Base-by-base conservation (phyloP, 2,797 vertebrate species). In the Chiroxiphia lanceolata region DNA sequence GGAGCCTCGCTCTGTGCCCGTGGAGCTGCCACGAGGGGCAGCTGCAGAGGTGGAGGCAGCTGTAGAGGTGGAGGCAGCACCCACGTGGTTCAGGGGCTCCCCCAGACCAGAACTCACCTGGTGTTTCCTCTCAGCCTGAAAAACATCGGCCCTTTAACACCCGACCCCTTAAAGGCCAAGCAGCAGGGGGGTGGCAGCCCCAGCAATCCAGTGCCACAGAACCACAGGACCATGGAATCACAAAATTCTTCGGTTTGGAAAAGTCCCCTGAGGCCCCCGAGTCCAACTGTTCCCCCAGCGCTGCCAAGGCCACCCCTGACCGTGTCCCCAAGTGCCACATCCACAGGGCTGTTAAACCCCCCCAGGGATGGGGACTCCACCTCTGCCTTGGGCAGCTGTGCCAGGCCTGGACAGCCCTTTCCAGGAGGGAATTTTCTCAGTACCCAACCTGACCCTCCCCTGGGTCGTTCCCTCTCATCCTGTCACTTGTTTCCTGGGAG, bases 111-210 rank as follows among this genome's bases (percentile, higher is more conserved):
- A 53, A 5, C 36, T 36, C 8, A 0, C 33, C 42, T 38, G 42
- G 9, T 10, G 45, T 20, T 72, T 40, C 38, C 45, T 31, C 38
- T 59, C 21, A 51, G 23, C 1, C 4, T 26, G 38, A n/a, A 76
- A 10, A 51, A 22, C 7, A 1, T 29, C 11, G 7, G 36, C 44
- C 7, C 61, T 75, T 53, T 20, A 23, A 79, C 13, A 23, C 27
- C 6, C 1, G 3, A 4, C 33, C 33, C 23, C 50, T 29, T 3
- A 11, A 23, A 7, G 53, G 53, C 22, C 42, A 5, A 11, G 3
- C 9, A 7, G 59, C 16, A 26, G 6, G 17, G 44, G 50, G 6
- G 8, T 34, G 36, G 42, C 31, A 23, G 75, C 26, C 19, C 45
- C 2, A 0, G 47, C 27, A 11, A 11, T 8, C 29, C 79, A 15